phyloP scores from a whole-genome alignment of 2,888 invertebrate genomes.

The Vesta saturnalis region DNA sequence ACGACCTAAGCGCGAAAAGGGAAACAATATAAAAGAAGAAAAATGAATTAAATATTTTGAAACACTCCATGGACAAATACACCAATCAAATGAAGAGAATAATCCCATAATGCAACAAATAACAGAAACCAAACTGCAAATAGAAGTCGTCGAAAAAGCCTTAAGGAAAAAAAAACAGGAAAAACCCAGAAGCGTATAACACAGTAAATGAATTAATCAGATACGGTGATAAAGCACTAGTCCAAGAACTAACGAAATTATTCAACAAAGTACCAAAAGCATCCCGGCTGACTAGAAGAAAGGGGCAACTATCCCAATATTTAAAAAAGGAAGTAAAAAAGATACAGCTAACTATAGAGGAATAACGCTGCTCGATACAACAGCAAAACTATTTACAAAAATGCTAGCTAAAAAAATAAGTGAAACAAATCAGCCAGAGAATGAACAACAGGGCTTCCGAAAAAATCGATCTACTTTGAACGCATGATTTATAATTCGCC shows the following conservation, averaged over 20 bases:
- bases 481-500: too few relatives aligned
- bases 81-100: background rate
- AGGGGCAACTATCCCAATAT: background rate
- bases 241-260: background rate
- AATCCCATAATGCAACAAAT: background rate
- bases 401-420: too few relatives aligned
- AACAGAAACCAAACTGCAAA: slow-evolving; percentile 1
- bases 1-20: background rate
- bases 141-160: background rate
- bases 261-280: background rate
- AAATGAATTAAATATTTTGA: slow-evolving; percentile 1
- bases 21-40: slow-evolving; percentile 8
- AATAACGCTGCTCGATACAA: background rate
- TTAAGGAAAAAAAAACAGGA: too few relatives aligned
- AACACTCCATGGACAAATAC: slow-evolving; percentile 4
- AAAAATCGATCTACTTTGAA: background rate
- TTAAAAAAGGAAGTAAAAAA: background rate
- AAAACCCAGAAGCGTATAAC: background rate
- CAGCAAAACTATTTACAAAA: too few relatives aligned
- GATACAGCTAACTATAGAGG: background rate
- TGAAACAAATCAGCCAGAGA: too few relatives aligned
- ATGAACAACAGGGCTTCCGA: too few relatives aligned
- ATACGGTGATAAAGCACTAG: slow-evolving; percentile 6
- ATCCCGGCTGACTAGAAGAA: slow-evolving; percentile 6
- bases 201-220: too few relatives aligned